Evolutionary conservation across 1,140 invertebrate genomes (phyloP), one percentile per base, ranked within the genome.

Genomic region (Drosophila leontia): DNA sequence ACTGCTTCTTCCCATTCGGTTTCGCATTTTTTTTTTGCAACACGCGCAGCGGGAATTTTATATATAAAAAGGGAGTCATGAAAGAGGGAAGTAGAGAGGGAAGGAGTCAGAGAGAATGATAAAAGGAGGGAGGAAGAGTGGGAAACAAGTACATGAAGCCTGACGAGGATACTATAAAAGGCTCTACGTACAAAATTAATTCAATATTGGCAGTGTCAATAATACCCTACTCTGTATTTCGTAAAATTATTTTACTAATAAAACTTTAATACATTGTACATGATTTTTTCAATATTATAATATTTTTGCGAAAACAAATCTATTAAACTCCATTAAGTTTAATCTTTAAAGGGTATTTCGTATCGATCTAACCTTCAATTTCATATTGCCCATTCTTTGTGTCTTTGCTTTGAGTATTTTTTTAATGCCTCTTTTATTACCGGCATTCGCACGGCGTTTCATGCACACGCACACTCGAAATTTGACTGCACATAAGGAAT

Each of bases 401-500:
- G 57, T 41, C 55, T 58, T 39, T 56, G 61, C 51, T 56, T 51
- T 50, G 71, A 62, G 50, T 51, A 32, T 77, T 79, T 86, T 80
- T 78, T 71, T 71, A 75, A 71, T 77, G 83, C 77, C 53, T 48
- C 72, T 78, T 82, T 83, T 61, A 74, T 85, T 72, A 51, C 60
- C 61, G 65, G 58, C 58, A 61, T 67, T 85, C 78, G 74, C 80
- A 41, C 59, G 59, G 56, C 56, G 72, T 74, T 84, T 71, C 65
- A 56, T 60, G 17, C 23, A 29, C 23, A 48, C 45, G 19, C 45
- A 48, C 39, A 29, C 26, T 29, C 26, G 26, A 29, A 29, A 44
- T 19, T 3, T 55, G 48, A 26, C 11, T 37, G 19, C 37, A 76
- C n/a, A 75, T 75, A 57, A 26, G 39, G 53, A 48, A 51, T 76